Base-by-base conservation (phyloP, 2,888 invertebrate species). In the Reticulitermes lucifugus region DNA sequence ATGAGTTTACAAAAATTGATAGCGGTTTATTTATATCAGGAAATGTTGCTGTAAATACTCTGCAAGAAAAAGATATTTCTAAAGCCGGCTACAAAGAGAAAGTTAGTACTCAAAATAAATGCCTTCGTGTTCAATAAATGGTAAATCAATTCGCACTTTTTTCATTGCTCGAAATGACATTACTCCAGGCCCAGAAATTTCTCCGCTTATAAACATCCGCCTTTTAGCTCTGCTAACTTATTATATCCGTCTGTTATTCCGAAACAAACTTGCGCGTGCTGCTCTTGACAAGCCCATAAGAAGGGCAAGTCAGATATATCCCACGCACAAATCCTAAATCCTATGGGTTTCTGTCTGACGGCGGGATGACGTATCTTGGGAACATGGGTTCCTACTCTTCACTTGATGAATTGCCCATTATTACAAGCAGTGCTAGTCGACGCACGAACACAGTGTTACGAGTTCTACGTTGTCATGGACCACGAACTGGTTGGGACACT, bases 71-170 rank as follows among this genome's bases (percentile, higher is more conserved):
- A 55, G 1, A 46, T 12, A 18, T 55, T 55, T 18, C 55, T 55
- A 55, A 9, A 55, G 18, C 14, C 1, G 14, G 18, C 55, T 12
- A 55, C 2, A 55, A 14, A 18, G 18, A 55, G 18, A 55, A 55
- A 14, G 14, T 55, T 55, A 12, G 7, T 2, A 55, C 14, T 1
- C 55, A 55, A 55, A 55, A 18, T 14, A 14, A 0, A 55, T 12
- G 0, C 55, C 14, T 55, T 55, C 12, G 14, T 55, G 55, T 55
- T 55, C 55, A 1, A 12, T 46, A 12, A 60, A 14, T 4, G n/a
- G 46, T 77, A 77, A 77, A 43, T 77, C 46, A 79, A 79, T 79
- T 51, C 18, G n/a, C 55, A 79, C 25, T 79, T 25, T 21, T 43
- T 77, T 77, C 75, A 77, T 77, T 79, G 51, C 79, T 22, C 46